Evolutionary conservation across 2,113 vertebrate species (phyloP), one percentile per base, ranked within the genome.

Genomic region (Sitta europaea): DNA sequence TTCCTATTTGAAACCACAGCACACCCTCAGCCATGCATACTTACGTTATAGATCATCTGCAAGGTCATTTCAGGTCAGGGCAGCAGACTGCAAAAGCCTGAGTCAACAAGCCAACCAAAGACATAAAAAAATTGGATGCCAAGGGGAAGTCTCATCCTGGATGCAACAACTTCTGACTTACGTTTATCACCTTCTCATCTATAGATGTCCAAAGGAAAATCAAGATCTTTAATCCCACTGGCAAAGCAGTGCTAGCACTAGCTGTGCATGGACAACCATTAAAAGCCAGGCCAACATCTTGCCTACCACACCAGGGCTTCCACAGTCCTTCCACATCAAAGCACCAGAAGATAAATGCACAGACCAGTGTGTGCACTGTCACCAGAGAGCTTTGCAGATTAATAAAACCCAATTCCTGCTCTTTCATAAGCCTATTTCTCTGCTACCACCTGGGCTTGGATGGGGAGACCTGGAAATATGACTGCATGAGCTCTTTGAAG

Each of bases 291-390:
- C 2, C 12, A 74, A 47, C 42, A 20, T 6, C 80, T 63, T 20
- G 1, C 12, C 28, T 61, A 57, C 33, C 22, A 14, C 5, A 4
- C 20, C 0, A 0, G 29, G 63, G 54, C 50, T 71, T 66, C 74
- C 57, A 35, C 55, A 77, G 77, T 47, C 47, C 63, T 54, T 66
- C 51, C 72, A 43, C 42, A 84, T 14, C 1, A 0, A 85, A 74
- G 23, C 38, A 42, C 7, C 38, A n/a, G 53, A 47, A 58, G 47
- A 42, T 12, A 61, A 93, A 70, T 3, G 31, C 63, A 22, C n/a
- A 76, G 62, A 42, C 2, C 0, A 0, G 5, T 5, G 23, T 2
- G 11, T 11, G 28, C 74, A 29, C n/a, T 5, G 12, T 57, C 78
- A 73, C 23, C 2, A 5, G 29, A 33, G 18, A 1, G 4, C 35